Evolutionary conservation across 2,888 invertebrate species (phyloP).

Genomic region (Drosophila fungiperda): DNA sequence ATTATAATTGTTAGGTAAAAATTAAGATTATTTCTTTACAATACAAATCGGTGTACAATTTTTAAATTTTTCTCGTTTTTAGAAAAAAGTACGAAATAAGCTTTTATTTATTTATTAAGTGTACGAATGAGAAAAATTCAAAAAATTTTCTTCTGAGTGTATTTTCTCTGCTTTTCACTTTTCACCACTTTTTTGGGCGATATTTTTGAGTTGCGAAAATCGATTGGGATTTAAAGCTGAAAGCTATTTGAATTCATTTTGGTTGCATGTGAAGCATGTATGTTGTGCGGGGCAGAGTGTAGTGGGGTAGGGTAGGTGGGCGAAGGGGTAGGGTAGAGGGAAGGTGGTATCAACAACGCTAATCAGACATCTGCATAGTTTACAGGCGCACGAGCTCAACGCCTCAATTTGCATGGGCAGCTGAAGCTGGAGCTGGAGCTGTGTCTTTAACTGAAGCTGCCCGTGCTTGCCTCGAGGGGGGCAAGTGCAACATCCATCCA

Average conservation of each 20-base stretch:
- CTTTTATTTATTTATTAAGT: too few species aligned
- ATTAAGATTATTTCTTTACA: too few species aligned
- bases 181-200: slow-evolving; percentile 8
- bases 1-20: background rate
- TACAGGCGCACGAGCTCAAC: slow-evolving; percentile 42
- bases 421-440: slow-evolving; percentile 35
- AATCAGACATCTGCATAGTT: slow-evolving; percentile 45
- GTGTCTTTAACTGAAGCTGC: slow-evolving; percentile 27
- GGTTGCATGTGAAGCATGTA: background rate
- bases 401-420: slow-evolving; percentile 49
- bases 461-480: slow-evolving; percentile 48
- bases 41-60: background rate
- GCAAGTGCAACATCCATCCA: slow-evolving; percentile 15
- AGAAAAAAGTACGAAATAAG: background rate
- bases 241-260: slow-evolving; percentile 19
- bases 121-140: background rate
- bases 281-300: slow-evolving; percentile 8
- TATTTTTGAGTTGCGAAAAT: slow-evolving; percentile 34
- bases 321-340: slow-evolving; percentile 8
- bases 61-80: background rate
- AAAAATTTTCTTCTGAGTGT: background rate
- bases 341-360: slow-evolving; percentile 28
- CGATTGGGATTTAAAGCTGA: slow-evolving; percentile 27
- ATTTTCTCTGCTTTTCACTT: slow-evolving; percentile 33
- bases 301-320: background rate